Base-by-base conservation (phyloP, 2,888 invertebrate genomes). In the Sinodicranocentrus sp. region DNA sequence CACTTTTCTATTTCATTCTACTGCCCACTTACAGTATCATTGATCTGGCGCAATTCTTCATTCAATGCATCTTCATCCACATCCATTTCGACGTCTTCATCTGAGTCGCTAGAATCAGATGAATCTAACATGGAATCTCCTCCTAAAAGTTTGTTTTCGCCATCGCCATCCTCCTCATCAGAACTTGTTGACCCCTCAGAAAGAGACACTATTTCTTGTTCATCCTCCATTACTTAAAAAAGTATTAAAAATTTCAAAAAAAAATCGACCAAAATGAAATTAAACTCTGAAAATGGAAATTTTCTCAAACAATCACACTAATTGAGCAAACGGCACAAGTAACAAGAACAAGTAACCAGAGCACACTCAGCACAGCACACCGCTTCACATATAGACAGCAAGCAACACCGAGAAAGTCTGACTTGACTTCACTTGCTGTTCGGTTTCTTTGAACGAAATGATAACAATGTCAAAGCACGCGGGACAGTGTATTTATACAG, bases 51-150 rank as follows among this genome's bases (percentile, higher is more conserved):
- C 23, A 87, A 54, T 17, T 85, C 61, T 15, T 61, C 67, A 23
- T 80, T 80, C 8, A 84, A 19, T 6, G 72, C 85, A 43, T 85
- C 86, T 26, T 82, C 77, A 61, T 88, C 86, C 8, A 52, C 68
- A 2, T 68, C 82, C 2, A 59, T 73, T 6, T 73, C 77, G 5
- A 68, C 76, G 10, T 54, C 54, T 0, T 25, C 17, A 44, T 63
- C 73, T 10, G 57, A 68, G 10, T 68, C 76, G 0, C 73, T 68
- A 0, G 80, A 65, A 44, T 76, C 80, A 0, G 63, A 57, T 21
- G 77, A 39, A 19, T 70, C 73, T 39, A 72, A 33, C 10, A 79
- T n/a, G 2, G 72, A 39, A 26, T 82, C 72, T 17, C 44, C 71
- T 8, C 23, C 72, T 13, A 6, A 52, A 1, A 54, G 54, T 52